phyloP scores from a whole-genome alignment of 2,888 invertebrate genomes.

The Zeuzera pyrina region DNA sequence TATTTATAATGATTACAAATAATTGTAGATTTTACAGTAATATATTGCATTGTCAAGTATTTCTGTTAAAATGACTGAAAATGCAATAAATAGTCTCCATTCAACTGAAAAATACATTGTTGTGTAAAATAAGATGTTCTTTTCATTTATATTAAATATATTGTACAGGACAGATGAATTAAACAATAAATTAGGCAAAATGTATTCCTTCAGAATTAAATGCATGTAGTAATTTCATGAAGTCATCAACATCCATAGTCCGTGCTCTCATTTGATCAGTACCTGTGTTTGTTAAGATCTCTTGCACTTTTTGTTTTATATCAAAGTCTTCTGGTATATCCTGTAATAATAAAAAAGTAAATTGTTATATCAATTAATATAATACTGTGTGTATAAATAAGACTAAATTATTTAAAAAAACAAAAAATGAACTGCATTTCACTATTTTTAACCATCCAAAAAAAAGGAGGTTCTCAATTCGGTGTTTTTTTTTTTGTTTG shows the following conservation, averaged over 20 bases:
- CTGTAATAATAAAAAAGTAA: slow-evolving; percentile 50
- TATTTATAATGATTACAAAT: too few relatives aligned
- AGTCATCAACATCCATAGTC: slow-evolving; percentile 97
- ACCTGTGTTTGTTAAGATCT: slow-evolving; percentile 78
- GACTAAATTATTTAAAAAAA: too few relatives aligned
- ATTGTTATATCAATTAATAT: not conserved
- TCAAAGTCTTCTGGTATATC: slow-evolving; percentile 83
- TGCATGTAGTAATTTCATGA: slow-evolving; percentile 86
- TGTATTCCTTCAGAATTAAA: slow-evolving; percentile 96
- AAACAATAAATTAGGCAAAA: slow-evolving; percentile 76
- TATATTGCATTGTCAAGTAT: too few relatives aligned
- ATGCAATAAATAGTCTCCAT: too few relatives aligned
- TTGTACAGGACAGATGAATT: not conserved
- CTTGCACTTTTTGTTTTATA: slow-evolving; percentile 85
- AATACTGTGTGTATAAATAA: not conserved
- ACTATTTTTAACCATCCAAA: too few relatives aligned
- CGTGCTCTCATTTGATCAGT: slow-evolving; percentile 88
- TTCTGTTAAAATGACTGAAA: too few relatives aligned
- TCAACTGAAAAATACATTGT: too few relatives aligned
- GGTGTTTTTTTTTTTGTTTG: too few relatives aligned
- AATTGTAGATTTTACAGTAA: too few relatives aligned
- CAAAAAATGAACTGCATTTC: too few relatives aligned
- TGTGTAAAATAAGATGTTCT: too few relatives aligned
- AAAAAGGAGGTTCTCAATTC: too few relatives aligned
- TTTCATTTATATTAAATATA: not conserved